Evolutionary conservation across 2,113 vertebrate genomes (phyloP).

Genomic region (Scartelaos histophorus): DNA sequence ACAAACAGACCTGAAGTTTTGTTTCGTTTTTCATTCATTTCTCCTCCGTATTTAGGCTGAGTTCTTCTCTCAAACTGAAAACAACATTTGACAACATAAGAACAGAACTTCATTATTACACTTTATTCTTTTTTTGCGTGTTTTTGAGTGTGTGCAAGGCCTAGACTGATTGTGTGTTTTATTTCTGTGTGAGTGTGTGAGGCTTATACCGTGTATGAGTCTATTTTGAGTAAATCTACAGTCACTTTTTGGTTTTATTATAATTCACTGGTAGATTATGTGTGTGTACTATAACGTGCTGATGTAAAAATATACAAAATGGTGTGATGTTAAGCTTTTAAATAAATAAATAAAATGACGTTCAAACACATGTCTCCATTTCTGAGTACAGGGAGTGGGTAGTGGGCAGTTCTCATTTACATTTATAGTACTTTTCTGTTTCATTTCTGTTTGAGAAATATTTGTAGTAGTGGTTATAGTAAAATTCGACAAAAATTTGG

Average conservation of each 20-base stretch:
- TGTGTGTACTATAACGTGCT: not conserved
- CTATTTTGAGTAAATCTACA: not conserved
- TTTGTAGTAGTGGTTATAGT: too few species aligned
- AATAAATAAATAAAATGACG: not conserved
- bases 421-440: too few species aligned
- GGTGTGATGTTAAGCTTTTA: not conserved
- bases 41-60: too few species aligned
- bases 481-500: too few species aligned
- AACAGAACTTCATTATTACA: too few species aligned
- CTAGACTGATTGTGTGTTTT: not conserved
- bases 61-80: too few species aligned
- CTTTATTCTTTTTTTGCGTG: not conserved
- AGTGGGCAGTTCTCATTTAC: too few species aligned
- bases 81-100: too few species aligned
- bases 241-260: not conserved
- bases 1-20: too few species aligned
- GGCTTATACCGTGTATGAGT: conserved; percentile 5
- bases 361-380: not conserved
- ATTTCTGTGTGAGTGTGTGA: not conserved
- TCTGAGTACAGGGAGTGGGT: too few species aligned
- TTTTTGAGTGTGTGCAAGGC: not conserved
- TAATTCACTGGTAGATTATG: not conserved
- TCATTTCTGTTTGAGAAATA: too few species aligned
- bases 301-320: not conserved
- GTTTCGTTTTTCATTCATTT: too few species aligned